Base-by-base conservation (phyloP, 2,113 vertebrate species). In the Aegotheles bennettii region DNA sequence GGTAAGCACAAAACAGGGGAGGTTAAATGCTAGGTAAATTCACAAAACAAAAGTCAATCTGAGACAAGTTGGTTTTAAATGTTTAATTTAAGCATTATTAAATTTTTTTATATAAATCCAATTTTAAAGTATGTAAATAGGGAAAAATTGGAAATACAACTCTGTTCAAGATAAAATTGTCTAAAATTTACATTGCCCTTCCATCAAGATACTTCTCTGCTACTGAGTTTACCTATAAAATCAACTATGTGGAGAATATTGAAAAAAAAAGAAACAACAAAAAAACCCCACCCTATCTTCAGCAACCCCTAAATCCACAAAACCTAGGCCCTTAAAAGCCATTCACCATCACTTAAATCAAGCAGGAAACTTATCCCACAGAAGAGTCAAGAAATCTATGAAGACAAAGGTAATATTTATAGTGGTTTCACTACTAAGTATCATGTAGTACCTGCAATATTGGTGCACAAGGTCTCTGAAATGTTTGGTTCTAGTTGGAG, bases 1-100 rank as follows among this genome's bases (percentile, higher is more conserved):
- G 99, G 99, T 99, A 99, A 99, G 98, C 95, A 68, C 96, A 88
- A 67, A 94, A 93, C 92, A 70, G 87, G 95, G 93, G 96, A 95
- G 92, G 84, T 82, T 84, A 68, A 60, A 70, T 84, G 74, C 87
- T 94, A 86, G 92, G 85, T 47, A 87, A 91, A 93, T 75, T 74
- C 91, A 87, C 24, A 59, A 57, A 69, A 13, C 69, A 48, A 70
- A 45, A 31, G 18, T 31, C 82, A 79, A 33, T 76, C 61, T 40
- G 60, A 92, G 54, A 45, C 43, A 74, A 84, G 15, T 42, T 84
- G 16, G 79, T 84, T 12, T 82, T 91, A 43, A 82, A 57, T 90
- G 75, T 26, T 59, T 93, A 63, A 77, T 69, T 15, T 71, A 77
- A 83, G 40, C 23, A 38, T 74, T 84, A 79, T 11, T 64, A 56